phyloP scores from a whole-genome alignment of 2,888 invertebrate species.

The Bombylius discolor region DNA sequence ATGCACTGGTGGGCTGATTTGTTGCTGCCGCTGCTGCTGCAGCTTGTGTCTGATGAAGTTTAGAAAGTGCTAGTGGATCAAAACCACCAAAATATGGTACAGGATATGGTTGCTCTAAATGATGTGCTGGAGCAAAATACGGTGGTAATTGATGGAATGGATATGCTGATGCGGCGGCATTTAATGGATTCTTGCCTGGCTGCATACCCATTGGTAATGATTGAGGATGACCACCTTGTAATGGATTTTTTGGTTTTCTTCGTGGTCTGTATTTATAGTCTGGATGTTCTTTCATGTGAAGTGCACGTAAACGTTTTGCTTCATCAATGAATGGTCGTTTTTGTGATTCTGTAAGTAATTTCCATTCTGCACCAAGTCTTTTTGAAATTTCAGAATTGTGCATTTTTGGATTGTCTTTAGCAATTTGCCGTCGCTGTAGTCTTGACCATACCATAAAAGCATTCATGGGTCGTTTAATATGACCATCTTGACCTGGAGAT shows the following conservation, averaged over 20 bases:
- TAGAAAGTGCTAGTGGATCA: constrained; percentile 34
- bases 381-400: constrained; percentile 85
- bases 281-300: constrained; percentile 85
- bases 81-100: constrained; percentile 37
- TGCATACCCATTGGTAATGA: constrained; percentile 19
- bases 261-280: constrained; percentile 83
- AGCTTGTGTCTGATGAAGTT: constrained; percentile 33
- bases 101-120: constrained; percentile 45
- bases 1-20: constrained; percentile 27
- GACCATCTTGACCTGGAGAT: constrained; percentile 46
- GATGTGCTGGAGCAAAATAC: constrained; percentile 65
- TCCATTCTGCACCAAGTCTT: constrained; percentile 87
- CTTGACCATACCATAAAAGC: constrained; percentile 96
- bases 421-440: constrained; percentile 81
- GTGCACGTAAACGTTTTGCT: constrained; percentile 73
- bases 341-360: constrained; percentile 68
- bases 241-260: constrained; percentile 66
- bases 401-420: constrained; percentile 89
- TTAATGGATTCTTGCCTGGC: constrained; percentile 17
- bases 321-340: constrained; percentile 93
- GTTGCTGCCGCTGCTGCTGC: constrained; percentile 30
- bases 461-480: constrained; percentile 95
- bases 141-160: constrained; percentile 53
- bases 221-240: constrained; percentile 38
- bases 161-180: constrained; percentile 42